Conservation (phyloP, 2,888 invertebrate species). For the Macrophya annulata region DNA sequence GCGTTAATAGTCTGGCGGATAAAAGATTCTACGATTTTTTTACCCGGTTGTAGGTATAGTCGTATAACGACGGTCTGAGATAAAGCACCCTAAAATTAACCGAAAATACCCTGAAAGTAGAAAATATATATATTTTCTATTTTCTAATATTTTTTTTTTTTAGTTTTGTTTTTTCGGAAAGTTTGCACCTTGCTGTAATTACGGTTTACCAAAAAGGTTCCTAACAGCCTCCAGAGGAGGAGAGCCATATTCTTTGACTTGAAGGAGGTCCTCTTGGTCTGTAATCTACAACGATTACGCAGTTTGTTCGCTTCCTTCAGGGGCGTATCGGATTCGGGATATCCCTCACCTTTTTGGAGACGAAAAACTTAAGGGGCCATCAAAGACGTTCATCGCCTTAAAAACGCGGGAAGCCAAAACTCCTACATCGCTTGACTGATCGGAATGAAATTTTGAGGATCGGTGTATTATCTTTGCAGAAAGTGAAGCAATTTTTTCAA, state of each 20-base stretch:
- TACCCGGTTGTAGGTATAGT: not conserved
- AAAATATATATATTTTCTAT: constrained; percentile 60
- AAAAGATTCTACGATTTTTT: not conserved
- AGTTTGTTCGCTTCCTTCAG: constrained; percentile 33
- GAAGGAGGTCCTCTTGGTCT: constrained; percentile 67
- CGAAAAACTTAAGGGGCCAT: constrained; percentile 15
- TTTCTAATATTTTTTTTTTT: no score
- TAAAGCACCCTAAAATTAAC: constrained; percentile 66
- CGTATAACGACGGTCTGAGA: not conserved
- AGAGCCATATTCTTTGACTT: constrained; percentile 43
- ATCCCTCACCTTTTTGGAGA: not conserved
- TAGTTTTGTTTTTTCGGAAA: constrained; percentile 70
- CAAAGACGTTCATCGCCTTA: no score
- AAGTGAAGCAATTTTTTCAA: no score
- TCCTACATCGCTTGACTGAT: no score
- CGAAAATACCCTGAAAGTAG: constrained; percentile 60
- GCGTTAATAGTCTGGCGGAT: not conserved
- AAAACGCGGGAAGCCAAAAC: no score
- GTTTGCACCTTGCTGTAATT: constrained; percentile 76
- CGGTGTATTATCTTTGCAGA: no score
- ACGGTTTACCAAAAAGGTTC: constrained; percentile 58
- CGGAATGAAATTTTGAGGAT: no score
- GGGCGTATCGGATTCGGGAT: constrained; percentile 9
- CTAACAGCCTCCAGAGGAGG: constrained; percentile 41
- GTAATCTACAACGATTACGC: constrained; percentile 74